Percentiles rank a stretch among this genome's conserved stretches.
Evolutionary conservation across 2,113 vertebrate species (phyloP).

Genomic region (Tinamus guttatus): DNA sequence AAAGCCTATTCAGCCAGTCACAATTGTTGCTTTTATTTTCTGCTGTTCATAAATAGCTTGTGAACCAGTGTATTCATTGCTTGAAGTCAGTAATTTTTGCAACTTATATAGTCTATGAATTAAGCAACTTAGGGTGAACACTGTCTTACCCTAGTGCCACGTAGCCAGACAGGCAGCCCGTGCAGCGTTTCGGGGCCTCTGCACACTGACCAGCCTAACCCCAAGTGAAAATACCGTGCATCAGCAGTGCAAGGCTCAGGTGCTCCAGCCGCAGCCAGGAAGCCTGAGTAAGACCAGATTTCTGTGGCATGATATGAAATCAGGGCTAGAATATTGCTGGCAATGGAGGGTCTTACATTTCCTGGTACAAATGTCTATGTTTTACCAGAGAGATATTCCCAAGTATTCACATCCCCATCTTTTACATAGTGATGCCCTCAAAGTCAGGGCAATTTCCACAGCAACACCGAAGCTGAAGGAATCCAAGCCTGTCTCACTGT

Average conservation of each 20-base stretch:
- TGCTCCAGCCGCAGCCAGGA: neutral
- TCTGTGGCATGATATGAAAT: neutral
- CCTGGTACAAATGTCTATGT: neutral
- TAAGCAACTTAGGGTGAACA: neutral
- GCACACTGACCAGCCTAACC: neutral
- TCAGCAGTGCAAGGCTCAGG: neutral
- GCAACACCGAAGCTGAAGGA: neutral
- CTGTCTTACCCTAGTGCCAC: neutral
- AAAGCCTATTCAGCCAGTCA: neutral
- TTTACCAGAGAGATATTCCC: fast-evolving
- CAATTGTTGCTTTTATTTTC: neutral
- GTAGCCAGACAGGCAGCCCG: neutral
- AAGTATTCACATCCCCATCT: neutral
- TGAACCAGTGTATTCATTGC: neutral
- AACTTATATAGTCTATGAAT: neutral
- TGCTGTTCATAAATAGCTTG: neutral
- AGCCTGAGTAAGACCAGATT: neutral
- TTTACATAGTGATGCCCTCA: neutral
- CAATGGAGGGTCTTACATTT: neutral
- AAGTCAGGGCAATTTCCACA: neutral
- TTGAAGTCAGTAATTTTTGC: neutral
- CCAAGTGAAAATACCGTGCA: neutral
- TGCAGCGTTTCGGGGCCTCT: neutral
- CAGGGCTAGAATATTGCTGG: neutral
- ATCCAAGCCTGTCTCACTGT: neutral